These are phyloP conservation scores for Casuarius casuarius DNA, from an alignment of 2,113 vertebrate genomes.

Conservation along the genomic window DNA sequence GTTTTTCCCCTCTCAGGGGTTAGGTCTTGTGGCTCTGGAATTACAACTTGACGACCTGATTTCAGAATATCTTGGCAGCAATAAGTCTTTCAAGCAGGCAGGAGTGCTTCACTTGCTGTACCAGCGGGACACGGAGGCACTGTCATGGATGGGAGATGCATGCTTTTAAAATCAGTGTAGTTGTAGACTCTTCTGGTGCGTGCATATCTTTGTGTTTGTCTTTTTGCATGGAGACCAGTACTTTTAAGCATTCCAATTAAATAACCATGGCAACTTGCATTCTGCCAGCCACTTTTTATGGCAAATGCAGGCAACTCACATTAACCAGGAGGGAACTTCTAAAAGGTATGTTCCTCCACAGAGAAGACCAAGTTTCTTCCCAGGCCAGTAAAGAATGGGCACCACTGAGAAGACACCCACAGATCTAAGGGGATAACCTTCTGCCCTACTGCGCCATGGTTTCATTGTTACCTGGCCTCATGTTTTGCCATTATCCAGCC, in stretches of 20 bases:
- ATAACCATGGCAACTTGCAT: background rate
- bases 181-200: background rate
- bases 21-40: background rate
- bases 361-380: background rate
- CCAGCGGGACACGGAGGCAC: accelerated
- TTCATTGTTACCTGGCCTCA: background rate
- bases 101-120: accelerated
- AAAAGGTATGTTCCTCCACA: background rate
- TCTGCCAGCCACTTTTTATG: background rate
- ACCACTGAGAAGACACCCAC: background rate
- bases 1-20: background rate
- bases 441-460: background rate
- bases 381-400: background rate
- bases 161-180: background rate
- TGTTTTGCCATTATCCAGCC: background rate
- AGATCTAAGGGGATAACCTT: background rate
- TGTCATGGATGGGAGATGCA: accelerated
- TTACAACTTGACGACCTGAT: background rate
- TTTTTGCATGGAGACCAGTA: background rate
- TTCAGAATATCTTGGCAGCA: background rate
- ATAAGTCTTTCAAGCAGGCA: background rate
- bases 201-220: background rate
- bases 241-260: background rate
- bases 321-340: accelerated
- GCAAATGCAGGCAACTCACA: background rate